phyloP scores from a whole-genome alignment of 2,113 vertebrate genomes.

The Galeopterus variegatus region DNA sequence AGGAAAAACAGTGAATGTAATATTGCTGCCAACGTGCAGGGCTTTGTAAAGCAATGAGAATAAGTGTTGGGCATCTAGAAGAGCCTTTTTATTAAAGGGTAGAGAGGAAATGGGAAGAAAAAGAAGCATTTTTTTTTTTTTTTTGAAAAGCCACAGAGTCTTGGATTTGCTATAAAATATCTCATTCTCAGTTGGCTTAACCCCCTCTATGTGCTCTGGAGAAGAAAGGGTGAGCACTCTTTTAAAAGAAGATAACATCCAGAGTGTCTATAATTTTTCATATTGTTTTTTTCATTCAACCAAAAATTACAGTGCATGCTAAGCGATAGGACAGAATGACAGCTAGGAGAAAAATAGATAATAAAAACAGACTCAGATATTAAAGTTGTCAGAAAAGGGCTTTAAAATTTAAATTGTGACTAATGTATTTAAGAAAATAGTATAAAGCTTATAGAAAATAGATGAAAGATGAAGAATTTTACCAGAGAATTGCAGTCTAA shows the following conservation, averaged over 20 bases:
- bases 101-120: too few relatives aligned
- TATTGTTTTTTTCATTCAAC: not conserved
- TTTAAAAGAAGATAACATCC: not conserved
- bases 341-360: not conserved
- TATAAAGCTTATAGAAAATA: not conserved
- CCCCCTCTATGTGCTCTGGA: not conserved
- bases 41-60: too few relatives aligned
- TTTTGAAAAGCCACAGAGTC: not conserved
- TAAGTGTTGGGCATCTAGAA: not conserved
- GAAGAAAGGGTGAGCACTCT: not conserved
- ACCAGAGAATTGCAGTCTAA: not conserved
- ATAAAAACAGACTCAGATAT: not conserved
- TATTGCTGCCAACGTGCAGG: not conserved
- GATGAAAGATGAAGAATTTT: not conserved
- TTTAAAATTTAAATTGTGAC: not conserved
- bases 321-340: not conserved
- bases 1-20: not conserved
- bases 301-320: not conserved
- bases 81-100: too few relatives aligned
- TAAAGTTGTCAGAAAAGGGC: not conserved
- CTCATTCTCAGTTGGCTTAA: not conserved
- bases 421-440: not conserved
- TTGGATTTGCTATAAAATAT: not conserved
- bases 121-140: too few relatives aligned
- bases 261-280: not conserved